Base-by-base conservation (phyloP, 2,797 vertebrate genomes). In the Alauda arvensis region DNA sequence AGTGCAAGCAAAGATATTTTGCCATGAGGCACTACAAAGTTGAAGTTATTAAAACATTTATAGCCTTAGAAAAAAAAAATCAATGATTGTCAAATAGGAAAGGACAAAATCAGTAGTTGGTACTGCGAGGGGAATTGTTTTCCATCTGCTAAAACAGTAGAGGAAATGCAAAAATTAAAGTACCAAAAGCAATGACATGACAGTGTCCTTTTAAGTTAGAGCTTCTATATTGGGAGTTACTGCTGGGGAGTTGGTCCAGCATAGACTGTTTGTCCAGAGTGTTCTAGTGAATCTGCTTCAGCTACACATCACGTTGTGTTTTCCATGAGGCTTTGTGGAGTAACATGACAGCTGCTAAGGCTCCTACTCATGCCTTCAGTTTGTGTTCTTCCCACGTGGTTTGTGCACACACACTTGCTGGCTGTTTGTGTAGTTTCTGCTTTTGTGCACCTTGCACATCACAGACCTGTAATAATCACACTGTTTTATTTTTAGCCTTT, bases 21-120 rank as follows among this genome's bases (percentile, higher is more conserved):
- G 89, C 94, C 84, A 94, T 45, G 51, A 92, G 84, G 87, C 92
- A 88, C 79, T 94, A 90, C 83, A 78, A 91, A 92, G 77, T 87
- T 91, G 87, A 95, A 93, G 87, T 92, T 94, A 94, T 94, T 95
- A 95, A 95, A 95, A 94, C 85, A 94, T 95, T 94, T 95, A 93
- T 90, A 85, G 85, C 88, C 80, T 72, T 77, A 77, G 90, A 76
- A 90, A 90, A 88, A 55, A 62, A 65, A 85, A 91, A 89, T 90
- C 83, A 93, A 45, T 92, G 85, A 91, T 88, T 95, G 65, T 93
- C 89, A 94, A 94, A 90, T 81, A 77, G 69, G 70, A 85, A 89
- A 83, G 89, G 91, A 93, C 65, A 72, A 87, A 93, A 85, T 93
- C 89, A 87, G 91, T 82, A 89, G 82, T 13, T 82, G 72, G 68